A percentile compares a stretch with the other conserved stretches of the same genome.
Conservation (phyloP, 2,888 invertebrate genomes). For the Coleophora deauratella region DNA sequence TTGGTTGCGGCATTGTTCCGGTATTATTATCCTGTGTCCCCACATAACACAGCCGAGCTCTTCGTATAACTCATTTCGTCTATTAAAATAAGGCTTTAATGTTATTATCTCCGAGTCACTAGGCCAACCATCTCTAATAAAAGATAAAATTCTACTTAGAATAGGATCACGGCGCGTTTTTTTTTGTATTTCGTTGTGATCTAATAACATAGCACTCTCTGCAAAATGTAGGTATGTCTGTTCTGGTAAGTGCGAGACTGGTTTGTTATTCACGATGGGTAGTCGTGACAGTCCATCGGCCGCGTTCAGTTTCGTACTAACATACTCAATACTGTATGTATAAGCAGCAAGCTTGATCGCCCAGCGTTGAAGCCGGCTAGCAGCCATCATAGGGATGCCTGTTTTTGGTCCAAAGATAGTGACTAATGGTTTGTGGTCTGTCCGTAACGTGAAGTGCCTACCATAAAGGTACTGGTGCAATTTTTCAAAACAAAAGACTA, state of each 20-base stretch:
- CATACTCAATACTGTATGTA: too few species aligned
- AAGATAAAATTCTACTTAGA: neutral
- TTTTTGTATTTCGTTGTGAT: neutral
- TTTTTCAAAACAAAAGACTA: too few species aligned
- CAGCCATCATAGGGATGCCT: too few species aligned
- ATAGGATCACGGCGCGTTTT: neutral
- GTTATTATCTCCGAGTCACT: constrained; percentile 9
- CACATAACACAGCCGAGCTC: constrained; percentile 14
- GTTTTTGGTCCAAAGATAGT: too few species aligned
- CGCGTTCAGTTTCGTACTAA: too few species aligned
- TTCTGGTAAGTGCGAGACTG: too few species aligned
- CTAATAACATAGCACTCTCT: neutral
- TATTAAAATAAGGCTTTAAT: too few species aligned
- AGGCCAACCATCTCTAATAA: neutral
- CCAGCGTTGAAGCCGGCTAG: neutral
- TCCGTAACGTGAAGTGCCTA: too few species aligned
- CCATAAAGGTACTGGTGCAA: too few species aligned
- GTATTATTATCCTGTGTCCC: too few species aligned
- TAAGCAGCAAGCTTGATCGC: neutral
- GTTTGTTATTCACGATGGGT: neutral
- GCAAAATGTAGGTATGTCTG: neutral
- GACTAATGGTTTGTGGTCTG: too few species aligned
- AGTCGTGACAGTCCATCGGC: too few species aligned
- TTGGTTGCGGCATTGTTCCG: constrained; percentile 2
- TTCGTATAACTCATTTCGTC: constrained; percentile 15